Base-by-base conservation (phyloP, 2,113 vertebrate genomes). In the Stigmatopora nigra region DNA sequence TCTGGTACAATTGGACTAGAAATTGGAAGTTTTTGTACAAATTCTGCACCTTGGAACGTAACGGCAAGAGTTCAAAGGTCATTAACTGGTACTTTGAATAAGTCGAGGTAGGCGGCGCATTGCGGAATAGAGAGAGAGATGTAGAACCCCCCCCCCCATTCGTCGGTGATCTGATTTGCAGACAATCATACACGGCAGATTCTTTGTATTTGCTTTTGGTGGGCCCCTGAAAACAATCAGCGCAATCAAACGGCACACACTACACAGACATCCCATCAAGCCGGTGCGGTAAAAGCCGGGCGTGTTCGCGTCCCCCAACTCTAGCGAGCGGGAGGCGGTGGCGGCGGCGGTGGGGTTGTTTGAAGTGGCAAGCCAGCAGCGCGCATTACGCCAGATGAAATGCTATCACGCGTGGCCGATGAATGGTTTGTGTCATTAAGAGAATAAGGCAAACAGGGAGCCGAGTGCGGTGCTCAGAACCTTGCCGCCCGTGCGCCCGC, bases 351-450 rank as follows among this genome's bases (percentile, higher is more conserved):
- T 22, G 61, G 81, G n/a, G n/a, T n/a, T 72, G 82, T 88, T 88
- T 88, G 88, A 89, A 87, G 84, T 82, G 68, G 79, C 84, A 85
- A 88, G 85, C 86, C 88, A 78, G 75, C 88, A 78, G 75, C 79
- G 53, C 85, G 82, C 79, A 88, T 90, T 89, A 90, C 64, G 68
- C 75, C 72, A 89, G 89, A 91, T 91, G 88, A 90, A 90, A 89
- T 90, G 86, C 84, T 85, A 84, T 90, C 88, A 84, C 64, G 82
- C 79, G 73, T 78, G 84, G 82, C 64, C 78, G 75, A 86, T 86
- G 90, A 91, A 91, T 89, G 86, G 84, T 90, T 91, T 88, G 88
- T 89, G 89, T 91, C 88, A 89, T 91, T 90, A 89, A 86, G 86
- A 88, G 85, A 83, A 85, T 77, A 80, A 83, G 87, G 87, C 84